Percentiles rank a stretch among this genome's conserved stretches.
Conservation (phyloP, 2,113 vertebrate genomes). For the Larimichthys crocea region DNA sequence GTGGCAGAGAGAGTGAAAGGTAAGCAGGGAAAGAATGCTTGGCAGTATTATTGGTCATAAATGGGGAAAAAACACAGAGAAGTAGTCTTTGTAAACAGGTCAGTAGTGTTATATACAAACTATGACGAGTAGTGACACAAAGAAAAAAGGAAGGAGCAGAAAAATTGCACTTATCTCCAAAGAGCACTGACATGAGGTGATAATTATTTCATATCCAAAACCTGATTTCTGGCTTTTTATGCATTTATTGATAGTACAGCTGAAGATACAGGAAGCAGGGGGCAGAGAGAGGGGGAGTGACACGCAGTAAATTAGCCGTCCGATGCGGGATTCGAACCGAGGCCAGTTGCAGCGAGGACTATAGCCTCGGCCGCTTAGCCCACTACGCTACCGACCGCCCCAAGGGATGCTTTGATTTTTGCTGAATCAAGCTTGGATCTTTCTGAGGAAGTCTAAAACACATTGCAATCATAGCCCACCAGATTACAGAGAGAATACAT, state of each 20-base stretch:
- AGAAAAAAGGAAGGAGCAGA: neutral
- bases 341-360: too few species aligned
- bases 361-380: too few species aligned
- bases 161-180: neutral
- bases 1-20: constrained; percentile 90
- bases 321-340: too few species aligned
- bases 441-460: neutral
- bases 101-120: neutral
- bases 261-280: too few species aligned
- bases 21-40: constrained; percentile 61
- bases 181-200: neutral
- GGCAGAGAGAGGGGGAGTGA: too few species aligned
- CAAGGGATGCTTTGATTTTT: neutral
- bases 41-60: neutral
- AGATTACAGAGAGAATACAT: neutral
- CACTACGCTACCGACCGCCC: too few species aligned
- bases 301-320: too few species aligned
- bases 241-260: too few species aligned
- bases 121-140: neutral
- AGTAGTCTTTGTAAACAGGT: neutral
- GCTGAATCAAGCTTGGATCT: neutral
- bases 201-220: neutral
- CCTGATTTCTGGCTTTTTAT: too few species aligned
- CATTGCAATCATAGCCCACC: neutral
- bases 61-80: neutral